Percentiles rank a stretch among this genome's conserved stretches.
Conservation (phyloP, 2,888 invertebrate genomes). For the Ischnura elegans region DNA sequence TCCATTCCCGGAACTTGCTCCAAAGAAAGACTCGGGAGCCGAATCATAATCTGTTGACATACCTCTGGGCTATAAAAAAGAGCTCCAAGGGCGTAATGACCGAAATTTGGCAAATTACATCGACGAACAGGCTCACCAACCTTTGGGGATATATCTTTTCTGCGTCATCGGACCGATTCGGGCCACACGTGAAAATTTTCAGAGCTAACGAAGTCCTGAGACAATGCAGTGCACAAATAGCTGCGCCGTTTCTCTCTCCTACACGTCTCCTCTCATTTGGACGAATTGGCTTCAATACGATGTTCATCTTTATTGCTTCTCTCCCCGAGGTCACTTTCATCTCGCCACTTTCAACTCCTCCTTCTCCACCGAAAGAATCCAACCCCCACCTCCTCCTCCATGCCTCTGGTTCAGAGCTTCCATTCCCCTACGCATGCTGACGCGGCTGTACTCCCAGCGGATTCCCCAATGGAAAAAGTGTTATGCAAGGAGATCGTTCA, state of each 20-base stretch:
- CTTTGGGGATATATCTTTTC: not conserved
- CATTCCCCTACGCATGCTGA: not conserved
- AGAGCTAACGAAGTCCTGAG: not conserved
- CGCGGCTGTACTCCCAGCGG: too few species aligned
- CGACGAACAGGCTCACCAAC: not conserved
- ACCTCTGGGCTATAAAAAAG: conserved; percentile 7
- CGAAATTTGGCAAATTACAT: not conserved
- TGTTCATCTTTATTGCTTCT: conserved; percentile 37
- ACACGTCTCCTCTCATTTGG: not conserved
- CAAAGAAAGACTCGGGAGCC: not conserved
- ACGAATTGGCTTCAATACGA: not conserved
- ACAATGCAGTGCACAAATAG: conserved; percentile 8
- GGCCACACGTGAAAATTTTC: not conserved
- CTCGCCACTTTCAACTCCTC: not conserved
- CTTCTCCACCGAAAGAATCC: not conserved
- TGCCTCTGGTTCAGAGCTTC: not conserved
- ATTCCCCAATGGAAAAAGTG: too few species aligned
- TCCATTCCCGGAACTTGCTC: not conserved
- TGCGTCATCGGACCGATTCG: not conserved
- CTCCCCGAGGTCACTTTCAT: conserved; percentile 35
- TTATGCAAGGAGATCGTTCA: too few species aligned
- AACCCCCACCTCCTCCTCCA: not conserved
- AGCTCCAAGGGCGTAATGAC: not conserved
- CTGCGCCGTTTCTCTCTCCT: not conserved
- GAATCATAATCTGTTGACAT: conserved; percentile 7